Evolutionary conservation across 2,888 invertebrate species (phyloP), one percentile per base, ranked within the genome.

Genomic region (Sinelater perroti): DNA sequence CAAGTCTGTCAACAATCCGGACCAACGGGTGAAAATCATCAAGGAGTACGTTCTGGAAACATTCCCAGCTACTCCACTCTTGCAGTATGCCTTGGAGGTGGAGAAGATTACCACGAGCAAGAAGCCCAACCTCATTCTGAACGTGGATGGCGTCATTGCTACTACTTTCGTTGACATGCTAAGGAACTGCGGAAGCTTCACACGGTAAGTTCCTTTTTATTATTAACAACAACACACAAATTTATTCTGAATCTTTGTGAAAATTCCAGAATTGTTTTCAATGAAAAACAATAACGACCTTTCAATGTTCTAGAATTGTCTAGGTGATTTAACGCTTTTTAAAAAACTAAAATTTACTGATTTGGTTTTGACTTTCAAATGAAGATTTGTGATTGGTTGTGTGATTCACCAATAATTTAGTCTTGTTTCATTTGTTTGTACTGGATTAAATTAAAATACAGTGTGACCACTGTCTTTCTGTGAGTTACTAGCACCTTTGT

Each of bases 81-180:
- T 98, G 7, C 86, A 91, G 61, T 99, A 97, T 79, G 99, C 99
- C 1, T 81, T 97, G 7, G 96, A 97, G 81, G 98, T 99, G 24
- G 99, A 99, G 74, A 97, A 97, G 75, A 95, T 99, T 73, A 99
- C 99, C 13, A 99, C 97, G 1, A 91, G 96, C 70, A 99, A 99
- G 86, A 99, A 99, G 81, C 99, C 99, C n/a, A 99, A 99, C 82
- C 85, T 99, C 54, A 99, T 99, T 76, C 85, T 99, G 60, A 99
- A 99, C 80, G 99, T 99, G 13, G 99, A 99, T 80, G 99, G 99
- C 53, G 92, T 97, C 64, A 97, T 99, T 69, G 99, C 97, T 0
- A 95, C 95, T 31, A 89, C 95, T 10, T 97, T 99, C 81, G 98
- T 99, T 16, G 99, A 99, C 78, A 87, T 99, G 83, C 85, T 99